Conservation (phyloP, 1,140 invertebrate species). For the Sitophilus oryzae region DNA sequence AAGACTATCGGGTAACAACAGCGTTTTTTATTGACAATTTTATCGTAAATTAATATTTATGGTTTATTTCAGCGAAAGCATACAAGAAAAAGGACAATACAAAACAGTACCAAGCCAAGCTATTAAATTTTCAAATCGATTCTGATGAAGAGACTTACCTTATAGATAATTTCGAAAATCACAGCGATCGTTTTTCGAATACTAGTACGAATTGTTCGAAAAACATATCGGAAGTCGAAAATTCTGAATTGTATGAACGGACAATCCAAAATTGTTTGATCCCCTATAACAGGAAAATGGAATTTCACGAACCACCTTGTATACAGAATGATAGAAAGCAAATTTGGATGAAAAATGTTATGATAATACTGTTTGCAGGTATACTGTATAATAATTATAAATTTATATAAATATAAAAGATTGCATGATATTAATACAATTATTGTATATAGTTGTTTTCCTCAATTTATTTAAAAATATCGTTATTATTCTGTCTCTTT, state of each 20-base stretch:
- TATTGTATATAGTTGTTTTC: too few species aligned
- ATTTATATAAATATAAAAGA: too few species aligned
- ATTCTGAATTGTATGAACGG: background rate
- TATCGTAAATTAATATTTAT: too few species aligned
- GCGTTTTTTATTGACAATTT: too few species aligned
- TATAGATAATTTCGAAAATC: background rate
- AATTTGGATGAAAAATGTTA: constrained; percentile 7
- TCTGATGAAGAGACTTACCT: background rate
- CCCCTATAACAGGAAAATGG: background rate
- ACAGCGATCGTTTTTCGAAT: constrained; percentile 6
- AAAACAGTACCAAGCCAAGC: too few species aligned
- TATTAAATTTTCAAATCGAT: too few species aligned
- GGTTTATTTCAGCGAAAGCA: too few species aligned
- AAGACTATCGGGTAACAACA: constrained; percentile 11
- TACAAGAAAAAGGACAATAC: too few species aligned
- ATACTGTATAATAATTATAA: too few species aligned
- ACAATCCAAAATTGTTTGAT: background rate
- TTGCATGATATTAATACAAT: too few species aligned
- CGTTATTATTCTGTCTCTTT: too few species aligned
- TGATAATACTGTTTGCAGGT: constrained; percentile 6
- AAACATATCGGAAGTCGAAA: background rate
- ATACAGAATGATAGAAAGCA: constrained; percentile 2
- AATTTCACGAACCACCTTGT: constrained; percentile 8
- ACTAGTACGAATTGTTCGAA: background rate
- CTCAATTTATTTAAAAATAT: too few species aligned